Evolutionary conservation across 2,113 vertebrate genomes (phyloP).

Genomic region (Anhinga anhinga): DNA sequence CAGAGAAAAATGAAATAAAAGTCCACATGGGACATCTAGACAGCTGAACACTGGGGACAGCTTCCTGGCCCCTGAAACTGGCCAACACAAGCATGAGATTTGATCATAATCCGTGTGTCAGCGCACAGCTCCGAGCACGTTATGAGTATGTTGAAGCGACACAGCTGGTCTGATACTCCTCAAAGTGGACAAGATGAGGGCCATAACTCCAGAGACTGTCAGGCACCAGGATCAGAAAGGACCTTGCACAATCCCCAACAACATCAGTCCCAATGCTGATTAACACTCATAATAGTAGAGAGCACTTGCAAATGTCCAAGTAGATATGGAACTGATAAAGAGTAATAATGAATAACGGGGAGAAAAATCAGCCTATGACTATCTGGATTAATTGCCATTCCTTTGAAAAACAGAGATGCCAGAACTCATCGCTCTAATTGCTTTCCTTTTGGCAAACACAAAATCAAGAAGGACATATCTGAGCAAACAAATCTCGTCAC

Average conservation of each 20-base stretch:
- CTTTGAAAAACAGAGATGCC: neutral
- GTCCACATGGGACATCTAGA: neutral
- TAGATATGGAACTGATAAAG: neutral
- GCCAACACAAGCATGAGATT: neutral
- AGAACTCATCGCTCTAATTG: neutral
- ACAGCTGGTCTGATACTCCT: neutral
- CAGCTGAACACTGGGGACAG: neutral
- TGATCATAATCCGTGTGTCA: neutral
- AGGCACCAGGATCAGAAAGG: neutral
- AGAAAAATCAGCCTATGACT: neutral
- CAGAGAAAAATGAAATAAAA: neutral
- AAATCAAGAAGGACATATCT: neutral
- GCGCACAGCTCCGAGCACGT: rapidly evolving
- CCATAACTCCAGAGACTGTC: no score
- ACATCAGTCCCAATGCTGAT: neutral
- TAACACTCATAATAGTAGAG: neutral
- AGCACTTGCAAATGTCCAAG: neutral
- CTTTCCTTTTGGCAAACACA: neutral
- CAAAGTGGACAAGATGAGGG: neutral
- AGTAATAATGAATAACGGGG: neutral
- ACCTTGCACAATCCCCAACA: neutral
- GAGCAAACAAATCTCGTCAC: neutral
- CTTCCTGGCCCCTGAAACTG: neutral
- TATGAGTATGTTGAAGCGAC: neutral
- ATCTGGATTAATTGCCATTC: neutral